These are phyloP conservation scores for Apostichopus japonicus DNA, from an alignment of 35 echinoderm and acorn worm genomes.

Conservation along the genomic window DNA sequence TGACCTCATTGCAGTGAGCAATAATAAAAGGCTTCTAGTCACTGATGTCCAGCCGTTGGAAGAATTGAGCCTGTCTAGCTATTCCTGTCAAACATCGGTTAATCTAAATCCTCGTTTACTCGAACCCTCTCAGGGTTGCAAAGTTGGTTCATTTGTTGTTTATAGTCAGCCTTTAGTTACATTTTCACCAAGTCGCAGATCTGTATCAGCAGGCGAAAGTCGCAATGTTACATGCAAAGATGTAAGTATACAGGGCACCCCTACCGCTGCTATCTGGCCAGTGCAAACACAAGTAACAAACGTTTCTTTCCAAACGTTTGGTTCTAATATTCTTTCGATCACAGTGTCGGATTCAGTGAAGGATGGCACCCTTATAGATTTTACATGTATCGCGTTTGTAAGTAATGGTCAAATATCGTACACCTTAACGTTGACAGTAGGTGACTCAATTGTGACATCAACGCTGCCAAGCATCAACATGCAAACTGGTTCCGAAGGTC, in stretches of 20 bases:
- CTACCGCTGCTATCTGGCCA: background rate
- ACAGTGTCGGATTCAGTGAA: background rate
- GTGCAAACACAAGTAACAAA: background rate
- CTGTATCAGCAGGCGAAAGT: background rate
- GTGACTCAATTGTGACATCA: background rate
- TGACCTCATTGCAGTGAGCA: background rate
- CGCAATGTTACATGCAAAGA: background rate
- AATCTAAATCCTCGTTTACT: background rate
- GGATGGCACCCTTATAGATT: background rate
- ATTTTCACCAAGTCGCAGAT: background rate
- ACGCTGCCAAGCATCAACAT: background rate
- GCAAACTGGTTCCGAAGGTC: background rate
- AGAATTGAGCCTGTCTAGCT: background rate
- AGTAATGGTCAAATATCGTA: background rate
- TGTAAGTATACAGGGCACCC: background rate
- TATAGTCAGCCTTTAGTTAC: background rate
- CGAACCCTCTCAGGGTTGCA: background rate
- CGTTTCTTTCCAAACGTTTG: background rate
- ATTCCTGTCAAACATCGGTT: background rate
- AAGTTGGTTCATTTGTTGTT: background rate
- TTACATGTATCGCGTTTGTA: background rate
- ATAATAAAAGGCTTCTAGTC: background rate
- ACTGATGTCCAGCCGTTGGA: background rate
- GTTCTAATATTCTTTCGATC: background rate
- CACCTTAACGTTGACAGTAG: background rate